Percentiles rank a stretch among this genome's conserved stretches.
Conservation (phyloP, 2,113 vertebrate genomes). For the Leptocoma aspasia region DNA sequence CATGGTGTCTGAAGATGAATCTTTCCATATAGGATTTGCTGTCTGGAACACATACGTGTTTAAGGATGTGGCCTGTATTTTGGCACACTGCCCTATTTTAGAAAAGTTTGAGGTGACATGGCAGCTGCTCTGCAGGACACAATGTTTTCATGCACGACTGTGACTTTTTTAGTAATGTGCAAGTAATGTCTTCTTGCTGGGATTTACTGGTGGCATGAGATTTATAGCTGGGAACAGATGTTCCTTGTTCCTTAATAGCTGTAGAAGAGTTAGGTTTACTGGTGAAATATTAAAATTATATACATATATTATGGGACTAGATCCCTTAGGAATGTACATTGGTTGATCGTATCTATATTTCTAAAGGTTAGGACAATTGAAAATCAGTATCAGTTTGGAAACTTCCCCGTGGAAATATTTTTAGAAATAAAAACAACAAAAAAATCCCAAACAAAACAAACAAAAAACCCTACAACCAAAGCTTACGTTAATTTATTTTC, state of each 20-base stretch:
- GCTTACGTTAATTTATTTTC: background rate
- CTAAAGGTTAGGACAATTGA: background rate
- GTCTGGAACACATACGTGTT: background rate
- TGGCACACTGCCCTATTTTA: background rate
- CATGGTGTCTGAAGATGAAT: background rate
- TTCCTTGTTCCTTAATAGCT: constrained; percentile 33
- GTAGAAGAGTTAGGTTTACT: background rate
- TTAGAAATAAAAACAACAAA: background rate
- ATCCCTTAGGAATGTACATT: background rate
- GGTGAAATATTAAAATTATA: constrained; percentile 35
- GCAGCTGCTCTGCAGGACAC: background rate
- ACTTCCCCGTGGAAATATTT: background rate
- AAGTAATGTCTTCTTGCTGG: constrained; percentile 29
- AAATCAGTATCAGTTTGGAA: background rate
- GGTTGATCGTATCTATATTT: background rate
- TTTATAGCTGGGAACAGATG: constrained; percentile 63
- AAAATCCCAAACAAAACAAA: background rate
- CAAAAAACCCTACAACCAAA: background rate
- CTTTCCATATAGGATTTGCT: background rate
- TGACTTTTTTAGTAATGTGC: constrained; percentile 14
- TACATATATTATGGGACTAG: background rate
- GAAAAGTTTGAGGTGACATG: background rate
- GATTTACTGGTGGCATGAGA: constrained; percentile 44
- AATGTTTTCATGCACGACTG: constrained; percentile 7
- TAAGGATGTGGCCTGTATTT: background rate